These are phyloP conservation scores for Cheilosia vernalis DNA, from an alignment of 2,888 invertebrate species.

Conservation along the genomic window DNA sequence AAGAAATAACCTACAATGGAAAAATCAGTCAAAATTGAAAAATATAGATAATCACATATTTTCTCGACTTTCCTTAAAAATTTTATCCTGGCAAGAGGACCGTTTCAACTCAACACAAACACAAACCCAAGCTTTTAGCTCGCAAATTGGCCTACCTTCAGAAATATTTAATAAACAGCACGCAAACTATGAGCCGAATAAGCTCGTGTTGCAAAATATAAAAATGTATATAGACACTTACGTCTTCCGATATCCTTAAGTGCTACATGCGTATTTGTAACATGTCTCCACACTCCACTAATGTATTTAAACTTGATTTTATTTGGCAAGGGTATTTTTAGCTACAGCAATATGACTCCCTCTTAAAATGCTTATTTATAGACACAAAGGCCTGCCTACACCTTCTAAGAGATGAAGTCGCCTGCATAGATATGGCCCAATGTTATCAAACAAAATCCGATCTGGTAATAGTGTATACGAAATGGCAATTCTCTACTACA, in stretches of 20 bases:
- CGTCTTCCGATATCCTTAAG: slow-evolving; percentile 23
- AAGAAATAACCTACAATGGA: no score
- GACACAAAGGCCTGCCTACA: slow-evolving; percentile 21
- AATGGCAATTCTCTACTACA: background rate
- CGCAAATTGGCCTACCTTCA: slow-evolving; percentile 40
- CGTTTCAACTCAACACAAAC: background rate
- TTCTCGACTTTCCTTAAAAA: no score
- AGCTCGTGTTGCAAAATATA: slow-evolving; percentile 13
- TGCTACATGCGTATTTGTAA: background rate
- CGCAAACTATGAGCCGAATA: slow-evolving; percentile 13
- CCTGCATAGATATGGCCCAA: background rate
- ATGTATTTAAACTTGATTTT: slow-evolving; percentile 32
- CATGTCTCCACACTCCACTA: background rate
- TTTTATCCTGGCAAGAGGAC: no score
- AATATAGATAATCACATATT: no score
- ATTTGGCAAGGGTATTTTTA: slow-evolving; percentile 58
- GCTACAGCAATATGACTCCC: slow-evolving; percentile 36
- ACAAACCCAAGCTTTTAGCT: slow-evolving; percentile 32
- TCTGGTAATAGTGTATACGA: slow-evolving; percentile 35
- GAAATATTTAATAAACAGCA: slow-evolving; percentile 38
- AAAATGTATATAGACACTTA: background rate
- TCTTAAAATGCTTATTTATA: slow-evolving; percentile 48
- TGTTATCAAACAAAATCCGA: slow-evolving; percentile 30
- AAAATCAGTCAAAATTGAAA: no score
- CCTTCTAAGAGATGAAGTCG: background rate